Evolutionary conservation across 2,888 invertebrate genomes (phyloP), one percentile per base, ranked within the genome.

Genomic region (Acronicta leporina): DNA sequence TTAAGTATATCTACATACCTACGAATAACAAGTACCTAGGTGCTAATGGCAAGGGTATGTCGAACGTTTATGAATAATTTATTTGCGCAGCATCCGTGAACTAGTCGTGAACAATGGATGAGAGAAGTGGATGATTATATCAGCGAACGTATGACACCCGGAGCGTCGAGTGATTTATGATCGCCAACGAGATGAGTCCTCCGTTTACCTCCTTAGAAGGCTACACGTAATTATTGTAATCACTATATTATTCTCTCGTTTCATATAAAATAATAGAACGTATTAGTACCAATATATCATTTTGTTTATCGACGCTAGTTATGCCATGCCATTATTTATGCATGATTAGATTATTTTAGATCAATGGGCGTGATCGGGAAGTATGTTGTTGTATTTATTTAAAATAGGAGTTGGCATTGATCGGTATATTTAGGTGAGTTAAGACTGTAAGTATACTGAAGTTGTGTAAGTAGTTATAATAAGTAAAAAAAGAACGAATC

Each of bases 51-150:
- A 69, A 44, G 43, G 60, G 48, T 60, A 74, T 65, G 56, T 66
- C 64, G 68, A 79, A 67, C 74, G 67, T 78, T 82, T 83, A 91
- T 90, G 86, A 90, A 89, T 89, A 82, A 90, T 88, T 87, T 86
- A 90, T 87, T 75, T 75, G 65, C 59, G 73, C 75, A 81, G 83
- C 84, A 89, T 90, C 86, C 85, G 87, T 80, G 79, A 87, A 80
- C 82, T 78, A 61, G 81, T 85, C 85, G 85, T 87, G 83, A 88
- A 92, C 92, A 92, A 92, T 88, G 79, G 84, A 82, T 78, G 84
- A 83, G 84, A 79, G 72, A 69, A 78, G 79, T 79, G 69, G 74
- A 83, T 82, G 87, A 91, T 90, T 84, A 79, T 87, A 89, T 91
- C 87, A 83, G 79, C 79, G 79, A 75, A 82, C 80, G 80, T 82